Percentiles rank a stretch among this genome's conserved stretches.
phyloP scores from a whole-genome alignment of 2,888 invertebrate genomes.

The Toxonevra muliebris region DNA sequence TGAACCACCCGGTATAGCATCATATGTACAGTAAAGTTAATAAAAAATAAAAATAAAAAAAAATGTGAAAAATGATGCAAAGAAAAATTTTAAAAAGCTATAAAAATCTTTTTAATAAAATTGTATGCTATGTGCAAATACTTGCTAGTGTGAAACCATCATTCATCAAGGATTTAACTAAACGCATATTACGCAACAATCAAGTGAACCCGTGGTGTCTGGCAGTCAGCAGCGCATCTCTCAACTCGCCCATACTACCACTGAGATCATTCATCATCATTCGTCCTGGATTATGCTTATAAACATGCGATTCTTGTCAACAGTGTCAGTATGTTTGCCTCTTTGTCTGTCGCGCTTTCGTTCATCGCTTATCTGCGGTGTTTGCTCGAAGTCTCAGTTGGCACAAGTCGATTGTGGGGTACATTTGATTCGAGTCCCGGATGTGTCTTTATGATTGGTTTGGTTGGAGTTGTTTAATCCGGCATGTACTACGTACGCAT shows the following conservation, averaged over 20 bases:
- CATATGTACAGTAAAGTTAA: too few species aligned
- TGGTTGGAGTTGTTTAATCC: constrained; percentile 11
- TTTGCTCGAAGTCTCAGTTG: constrained; percentile 4
- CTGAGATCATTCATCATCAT: constrained; percentile 55
- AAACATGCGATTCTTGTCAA: constrained; percentile 58
- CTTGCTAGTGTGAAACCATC: constrained; percentile 28
- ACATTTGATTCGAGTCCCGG: constrained; percentile 9
- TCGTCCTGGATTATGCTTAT: constrained; percentile 59
- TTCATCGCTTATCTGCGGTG: too few species aligned
- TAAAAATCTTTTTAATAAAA: too few species aligned
- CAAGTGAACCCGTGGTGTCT: neutral
- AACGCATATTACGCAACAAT: constrained; percentile 2
- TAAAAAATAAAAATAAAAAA: too few species aligned
- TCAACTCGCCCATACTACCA: constrained; percentile 3
- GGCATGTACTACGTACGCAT: neutral
- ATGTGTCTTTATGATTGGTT: neutral
- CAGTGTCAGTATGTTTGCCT: constrained; percentile 4
- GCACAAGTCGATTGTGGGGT: constrained; percentile 17
- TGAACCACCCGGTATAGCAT: too few species aligned
- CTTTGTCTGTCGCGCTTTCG: neutral
- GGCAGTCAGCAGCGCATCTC: neutral
- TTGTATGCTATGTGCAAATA: too few species aligned
- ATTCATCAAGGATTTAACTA: constrained; percentile 44
- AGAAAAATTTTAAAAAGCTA: too few species aligned
- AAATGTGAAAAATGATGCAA: too few species aligned